These are phyloP conservation scores for Anabacerthia variegaticeps DNA, from an alignment of 2,797 vertebrate species.

Conservation along the genomic window DNA sequence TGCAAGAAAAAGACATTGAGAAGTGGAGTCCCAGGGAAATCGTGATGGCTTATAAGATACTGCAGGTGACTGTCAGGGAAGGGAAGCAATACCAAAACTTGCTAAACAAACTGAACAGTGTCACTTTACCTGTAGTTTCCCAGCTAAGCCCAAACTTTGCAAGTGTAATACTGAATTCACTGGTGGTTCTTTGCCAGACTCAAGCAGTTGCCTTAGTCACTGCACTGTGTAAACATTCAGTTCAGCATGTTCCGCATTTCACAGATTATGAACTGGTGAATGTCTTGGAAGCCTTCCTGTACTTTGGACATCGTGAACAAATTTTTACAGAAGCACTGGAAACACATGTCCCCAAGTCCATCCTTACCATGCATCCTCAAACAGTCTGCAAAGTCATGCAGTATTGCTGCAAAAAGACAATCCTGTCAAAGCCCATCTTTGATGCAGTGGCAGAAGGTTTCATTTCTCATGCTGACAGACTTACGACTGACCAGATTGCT, in stretches of 20 bases:
- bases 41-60: constrained; percentile 77
- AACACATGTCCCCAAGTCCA: constrained; percentile 67
- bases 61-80: constrained; percentile 72
- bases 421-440: constrained; percentile 84
- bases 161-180: constrained; percentile 79
- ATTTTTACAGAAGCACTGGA: constrained; percentile 85
- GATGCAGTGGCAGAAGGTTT: constrained; percentile 85
- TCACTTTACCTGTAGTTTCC: constrained; percentile 63
- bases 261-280: constrained; percentile 79
- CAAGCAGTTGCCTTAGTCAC: constrained; percentile 81
- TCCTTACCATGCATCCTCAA: constrained; percentile 79
- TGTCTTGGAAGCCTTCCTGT: constrained; percentile 84
- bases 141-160: constrained; percentile 75
- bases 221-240: constrained; percentile 82
- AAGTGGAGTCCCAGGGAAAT: constrained; percentile 80
- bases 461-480: constrained; percentile 82
- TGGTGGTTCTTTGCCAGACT: constrained; percentile 81
- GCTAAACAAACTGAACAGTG: constrained; percentile 82
- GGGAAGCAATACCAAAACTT: constrained; percentile 75
- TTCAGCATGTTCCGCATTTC: constrained; percentile 80
- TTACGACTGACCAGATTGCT: constrained; percentile 83
- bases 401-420: constrained; percentile 82
- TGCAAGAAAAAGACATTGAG: constrained; percentile 73
- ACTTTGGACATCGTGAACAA: constrained; percentile 83
- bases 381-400: constrained; percentile 80